phyloP scores from a whole-genome alignment of 2,113 vertebrate species.

The Barnardius zonarius region DNA sequence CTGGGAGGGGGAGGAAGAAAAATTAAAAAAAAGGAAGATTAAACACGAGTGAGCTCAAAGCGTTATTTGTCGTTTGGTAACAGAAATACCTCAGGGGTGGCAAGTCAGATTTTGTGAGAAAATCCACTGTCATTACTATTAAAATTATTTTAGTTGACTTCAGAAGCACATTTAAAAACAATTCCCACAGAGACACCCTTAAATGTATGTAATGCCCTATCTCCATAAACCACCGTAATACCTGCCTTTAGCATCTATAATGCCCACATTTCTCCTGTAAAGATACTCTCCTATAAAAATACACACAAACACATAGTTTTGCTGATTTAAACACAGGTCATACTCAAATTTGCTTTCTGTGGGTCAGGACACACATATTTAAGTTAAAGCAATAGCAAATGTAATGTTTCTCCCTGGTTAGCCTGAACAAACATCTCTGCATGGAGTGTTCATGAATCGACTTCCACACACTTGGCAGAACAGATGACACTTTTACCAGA shows the following conservation, averaged over 20 bases:
- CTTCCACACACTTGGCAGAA: background rate
- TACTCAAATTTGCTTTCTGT: background rate
- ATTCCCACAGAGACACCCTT: background rate
- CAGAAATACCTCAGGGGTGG: background rate
- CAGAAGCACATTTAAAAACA: background rate
- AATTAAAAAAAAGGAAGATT: background rate
- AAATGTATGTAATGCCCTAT: background rate
- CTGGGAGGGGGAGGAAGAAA: background rate
- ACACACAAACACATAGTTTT: background rate
- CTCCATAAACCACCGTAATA: background rate
- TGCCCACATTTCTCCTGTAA: background rate
- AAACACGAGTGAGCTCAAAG: background rate
- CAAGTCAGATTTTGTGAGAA: background rate
- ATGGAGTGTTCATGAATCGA: rapidly evolving
- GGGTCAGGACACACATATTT: background rate
- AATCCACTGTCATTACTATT: background rate
- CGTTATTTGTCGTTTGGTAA: background rate
- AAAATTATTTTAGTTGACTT: background rate
- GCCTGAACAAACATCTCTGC: background rate
- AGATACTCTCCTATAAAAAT: background rate
- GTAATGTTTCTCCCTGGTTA: background rate
- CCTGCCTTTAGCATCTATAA: background rate
- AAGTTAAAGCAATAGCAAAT: background rate
- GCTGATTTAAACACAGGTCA: background rate
- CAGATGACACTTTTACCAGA: background rate